A percentile compares a stretch with the other conserved stretches of the same genome.
Evolutionary conservation across 2,113 vertebrate species (phyloP).

Genomic region (Cyprinodon variegatus): DNA sequence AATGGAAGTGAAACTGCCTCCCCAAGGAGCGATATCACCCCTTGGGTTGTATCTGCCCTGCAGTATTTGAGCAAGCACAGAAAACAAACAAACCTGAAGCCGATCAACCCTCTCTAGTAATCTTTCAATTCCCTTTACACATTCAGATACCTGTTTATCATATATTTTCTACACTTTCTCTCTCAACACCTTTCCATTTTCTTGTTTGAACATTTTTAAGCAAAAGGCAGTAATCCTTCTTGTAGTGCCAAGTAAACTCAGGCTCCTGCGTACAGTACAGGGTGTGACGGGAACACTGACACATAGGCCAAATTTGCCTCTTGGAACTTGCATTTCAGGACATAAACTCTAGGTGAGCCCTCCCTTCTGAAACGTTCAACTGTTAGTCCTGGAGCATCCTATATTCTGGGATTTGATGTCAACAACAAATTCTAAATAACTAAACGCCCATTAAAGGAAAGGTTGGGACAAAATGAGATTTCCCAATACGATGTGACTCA

Average conservation of each 20-base stretch:
- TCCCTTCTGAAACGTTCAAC: not conserved
- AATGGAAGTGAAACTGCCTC: slow-evolving; percentile 46
- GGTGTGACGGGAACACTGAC: slow-evolving; percentile 7
- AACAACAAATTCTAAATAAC: not conserved
- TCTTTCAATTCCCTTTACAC: slow-evolving; percentile 14
- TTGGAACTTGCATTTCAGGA: not conserved
- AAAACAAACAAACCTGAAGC: slow-evolving; percentile 41
- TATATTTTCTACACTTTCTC: not conserved
- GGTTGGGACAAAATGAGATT: not conserved
- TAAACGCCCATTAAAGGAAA: no score
- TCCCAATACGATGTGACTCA: not conserved
- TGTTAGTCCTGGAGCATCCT: not conserved
- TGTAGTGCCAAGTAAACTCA: slow-evolving; percentile 4
- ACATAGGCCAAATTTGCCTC: not conserved
- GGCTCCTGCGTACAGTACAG: not conserved
- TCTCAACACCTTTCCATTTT: slow-evolving; percentile 1
- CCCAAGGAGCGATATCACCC: slow-evolving; percentile 9
- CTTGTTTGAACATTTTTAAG: not conserved
- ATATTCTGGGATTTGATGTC: slow-evolving; percentile 10
- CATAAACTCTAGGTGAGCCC: not conserved
- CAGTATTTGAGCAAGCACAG: slow-evolving; percentile 48
- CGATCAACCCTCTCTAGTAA: slow-evolving; percentile 31
- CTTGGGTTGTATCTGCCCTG: slow-evolving; percentile 24
- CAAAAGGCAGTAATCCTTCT: not conserved
- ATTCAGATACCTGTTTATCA: not conserved